These are phyloP conservation scores for Microplitis manilae DNA, from an alignment of 2,888 invertebrate genomes.

Conservation along the genomic window DNA sequence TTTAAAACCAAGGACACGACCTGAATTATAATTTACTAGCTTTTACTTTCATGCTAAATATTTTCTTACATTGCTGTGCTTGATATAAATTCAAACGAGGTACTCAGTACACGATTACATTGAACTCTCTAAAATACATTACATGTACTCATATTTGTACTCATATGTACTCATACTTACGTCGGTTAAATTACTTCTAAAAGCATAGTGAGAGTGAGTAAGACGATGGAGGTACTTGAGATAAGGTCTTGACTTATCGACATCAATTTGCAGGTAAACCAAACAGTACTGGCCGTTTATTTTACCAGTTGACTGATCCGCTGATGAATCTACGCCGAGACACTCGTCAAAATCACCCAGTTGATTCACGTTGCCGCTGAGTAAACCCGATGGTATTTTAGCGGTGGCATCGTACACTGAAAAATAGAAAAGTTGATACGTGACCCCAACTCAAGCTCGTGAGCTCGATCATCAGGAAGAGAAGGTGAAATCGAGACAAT, in stretches of 20 bases:
- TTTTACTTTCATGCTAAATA: conserved; percentile 18
- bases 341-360: conserved; percentile 82
- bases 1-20: not conserved
- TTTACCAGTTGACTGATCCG: conserved; percentile 41
- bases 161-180: conserved; percentile 73
- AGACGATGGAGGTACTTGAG: conserved; percentile 74
- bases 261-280: conserved; percentile 76
- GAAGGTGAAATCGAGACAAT: conserved; percentile 35
- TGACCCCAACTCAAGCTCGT: not conserved
- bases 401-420: conserved; percentile 83
- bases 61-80: not conserved
- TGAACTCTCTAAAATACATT: not conserved
- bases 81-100: conserved; percentile 13
- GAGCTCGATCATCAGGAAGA: conserved; percentile 13
- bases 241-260: conserved; percentile 72
- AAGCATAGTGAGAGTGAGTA: conserved; percentile 77
- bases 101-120: not conserved
- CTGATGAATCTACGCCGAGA: conserved; percentile 69
- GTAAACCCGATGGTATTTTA: conserved; percentile 79
- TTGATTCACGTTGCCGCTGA: conserved; percentile 81
- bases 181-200: conserved; percentile 78
- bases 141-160: not conserved
- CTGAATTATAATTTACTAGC: not conserved
- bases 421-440: conserved; percentile 40
- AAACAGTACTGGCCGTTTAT: conserved; percentile 79